These are phyloP conservation scores for Notamacropus eugenii DNA, from an alignment of 2,797 vertebrate species.

Conservation along the genomic window DNA sequence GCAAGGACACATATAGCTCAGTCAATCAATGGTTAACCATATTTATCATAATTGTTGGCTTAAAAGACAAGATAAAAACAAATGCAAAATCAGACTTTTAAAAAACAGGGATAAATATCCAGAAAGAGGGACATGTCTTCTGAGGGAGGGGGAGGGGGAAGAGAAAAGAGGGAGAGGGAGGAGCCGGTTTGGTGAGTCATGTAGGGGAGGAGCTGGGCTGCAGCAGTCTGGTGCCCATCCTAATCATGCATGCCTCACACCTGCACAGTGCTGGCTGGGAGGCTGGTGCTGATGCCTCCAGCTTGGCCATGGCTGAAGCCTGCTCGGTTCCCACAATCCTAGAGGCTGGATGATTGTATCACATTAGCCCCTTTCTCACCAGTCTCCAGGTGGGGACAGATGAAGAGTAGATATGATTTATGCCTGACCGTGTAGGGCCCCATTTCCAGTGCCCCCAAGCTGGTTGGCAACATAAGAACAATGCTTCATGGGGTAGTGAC, in stretches of 20 bases:
- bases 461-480: background rate
- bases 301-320: no score
- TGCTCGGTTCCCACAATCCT: no score
- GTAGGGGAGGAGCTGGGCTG: no score
- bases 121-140: background rate
- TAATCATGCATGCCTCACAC: background rate
- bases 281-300: background rate
- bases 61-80: background rate
- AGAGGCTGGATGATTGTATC: no score
- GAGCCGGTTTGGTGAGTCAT: background rate
- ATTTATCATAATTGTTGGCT: background rate
- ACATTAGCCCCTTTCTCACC: no score
- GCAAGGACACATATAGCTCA: background rate
- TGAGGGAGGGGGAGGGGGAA: background rate
- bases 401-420: rapidly evolving
- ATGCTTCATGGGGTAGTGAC: background rate
- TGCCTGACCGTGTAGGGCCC: background rate
- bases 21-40: background rate
- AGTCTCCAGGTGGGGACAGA: background rate
- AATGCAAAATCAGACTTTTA: background rate
- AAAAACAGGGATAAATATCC: background rate
- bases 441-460: background rate
- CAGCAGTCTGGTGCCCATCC: background rate
- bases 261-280: no score
- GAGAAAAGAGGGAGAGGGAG: background rate